Evolutionary conservation across 2,888 invertebrate species (phyloP), one percentile per base, ranked within the genome.

Genomic region (Acrocera orbiculus): DNA sequence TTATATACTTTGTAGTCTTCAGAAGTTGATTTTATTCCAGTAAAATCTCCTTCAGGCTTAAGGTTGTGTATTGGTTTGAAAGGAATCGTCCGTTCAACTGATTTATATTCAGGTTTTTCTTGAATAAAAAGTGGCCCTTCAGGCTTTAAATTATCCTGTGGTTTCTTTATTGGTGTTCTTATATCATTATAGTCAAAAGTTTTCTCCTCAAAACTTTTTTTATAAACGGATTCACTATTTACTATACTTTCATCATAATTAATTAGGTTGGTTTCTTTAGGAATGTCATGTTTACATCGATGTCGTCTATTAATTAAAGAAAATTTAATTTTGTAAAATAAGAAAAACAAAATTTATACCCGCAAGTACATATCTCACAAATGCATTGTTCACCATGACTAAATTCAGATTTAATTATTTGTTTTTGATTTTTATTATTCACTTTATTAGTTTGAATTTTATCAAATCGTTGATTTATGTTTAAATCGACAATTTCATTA

Each of bases 281-380:
- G 47, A 44, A 67, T 66, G 39, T 66, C 52, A 62, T 82, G 83
- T 45, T 79, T 72, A 61, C 86, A 86, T 50, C 78, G 74, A 63
- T 86, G 86, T 46, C 80, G 80, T 56, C 86, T 86, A 60, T 2
- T 66, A 67, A 22, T 10, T 5, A 16, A 33, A 34, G 19, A 23
- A 30, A 5, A 13, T 4, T 17, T 22, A 25, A 10, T 17, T 7
- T 2, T 1, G 7, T 11, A 25, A 25, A 32, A 26, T 9, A 2
- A 19, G 5, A 19, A 19, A 9, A 14, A 10, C 16, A 13, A 24
- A 39, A 13, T 31, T 43, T 46, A 45, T 61, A 86, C 86, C 86
- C 86, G 64, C 86, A 86, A 51, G 83, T 86, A 58, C 86, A 86
- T 42, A 86, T 75, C 64, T 86, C 83, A 55, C 86, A 86, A 50